Conservation (phyloP, 2,888 invertebrate genomes). For the Perizoma flavofasciatum region DNA sequence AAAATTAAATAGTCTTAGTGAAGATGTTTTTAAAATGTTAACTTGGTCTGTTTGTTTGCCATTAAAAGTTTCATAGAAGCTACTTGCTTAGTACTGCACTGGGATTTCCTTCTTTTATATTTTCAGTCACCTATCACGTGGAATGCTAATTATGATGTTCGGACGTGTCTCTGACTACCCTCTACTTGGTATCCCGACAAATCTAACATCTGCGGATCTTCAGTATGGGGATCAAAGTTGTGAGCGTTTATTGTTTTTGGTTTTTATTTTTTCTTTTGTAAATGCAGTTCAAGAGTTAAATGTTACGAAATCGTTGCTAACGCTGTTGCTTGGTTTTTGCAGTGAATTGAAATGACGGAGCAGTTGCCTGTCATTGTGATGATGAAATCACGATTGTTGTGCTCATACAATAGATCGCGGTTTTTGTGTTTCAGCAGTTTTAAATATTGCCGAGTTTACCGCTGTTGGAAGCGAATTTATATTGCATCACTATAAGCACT, state of each 20-base stretch:
- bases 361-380: conserved; percentile 31
- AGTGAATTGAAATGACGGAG: conserved; percentile 31
- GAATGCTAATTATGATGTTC: too few species aligned
- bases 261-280: neutral
- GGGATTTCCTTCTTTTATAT: conserved; percentile 8
- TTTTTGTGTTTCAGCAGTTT: conserved; percentile 31
- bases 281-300: conserved; percentile 16
- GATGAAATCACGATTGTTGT: conserved; percentile 38
- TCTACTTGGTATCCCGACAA: neutral
- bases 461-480: conserved; percentile 15
- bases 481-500: conserved; percentile 12
- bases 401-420: conserved; percentile 37
- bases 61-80: conserved; percentile 22
- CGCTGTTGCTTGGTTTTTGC: conserved; percentile 30
- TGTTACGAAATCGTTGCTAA: conserved; percentile 26
- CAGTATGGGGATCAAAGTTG: too few species aligned
- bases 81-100: conserved; percentile 5
- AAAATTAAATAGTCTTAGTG: neutral
- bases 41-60: conserved; percentile 21
- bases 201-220: too few species aligned
- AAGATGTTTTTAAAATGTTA: conserved; percentile 17
- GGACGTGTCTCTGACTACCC: too few species aligned
- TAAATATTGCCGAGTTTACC: conserved; percentile 18
- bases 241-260: too few species aligned
- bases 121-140: conserved; percentile 12